Percentiles rank a stretch among this genome's conserved stretches.
These are phyloP conservation scores for Empis stercorea DNA, from an alignment of 2,888 invertebrate species.

Conservation along the genomic window DNA sequence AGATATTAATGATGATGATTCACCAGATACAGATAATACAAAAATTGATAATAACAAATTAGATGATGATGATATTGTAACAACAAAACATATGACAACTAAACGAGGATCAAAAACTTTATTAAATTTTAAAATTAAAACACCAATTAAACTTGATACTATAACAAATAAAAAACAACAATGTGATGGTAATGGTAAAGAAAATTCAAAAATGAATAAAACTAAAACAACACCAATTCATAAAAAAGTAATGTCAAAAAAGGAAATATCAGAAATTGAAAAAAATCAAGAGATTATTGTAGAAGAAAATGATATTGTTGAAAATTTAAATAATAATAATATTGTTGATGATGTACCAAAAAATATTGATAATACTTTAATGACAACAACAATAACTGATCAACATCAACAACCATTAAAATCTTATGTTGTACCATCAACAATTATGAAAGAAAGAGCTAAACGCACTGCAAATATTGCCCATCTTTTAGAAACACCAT, in stretches of 20 bases:
- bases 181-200: background rate
- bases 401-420: background rate
- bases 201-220: background rate
- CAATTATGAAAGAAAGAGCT: conserved; percentile 10
- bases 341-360: background rate
- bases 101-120: conserved; percentile 3
- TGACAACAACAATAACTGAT: background rate
- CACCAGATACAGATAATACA: background rate
- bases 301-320: background rate
- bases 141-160: background rate
- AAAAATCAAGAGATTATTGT: background rate
- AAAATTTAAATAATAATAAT: background rate
- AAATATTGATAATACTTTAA: background rate
- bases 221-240: background rate
- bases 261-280: background rate
- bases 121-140: conserved; percentile 5
- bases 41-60: too few species aligned
- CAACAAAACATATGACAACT: too few species aligned
- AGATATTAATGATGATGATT: background rate
- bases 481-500: conserved; percentile 43
- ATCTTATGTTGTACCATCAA: background rate
- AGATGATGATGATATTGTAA: too few species aligned
- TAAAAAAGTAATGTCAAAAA: background rate
- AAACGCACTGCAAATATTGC: conserved; percentile 23
- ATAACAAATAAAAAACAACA: too few species aligned